A percentile compares a stretch with the other conserved stretches of the same genome.
phyloP scores from a whole-genome alignment of 1,140 invertebrate genomes.

The Ericerus pela region DNA sequence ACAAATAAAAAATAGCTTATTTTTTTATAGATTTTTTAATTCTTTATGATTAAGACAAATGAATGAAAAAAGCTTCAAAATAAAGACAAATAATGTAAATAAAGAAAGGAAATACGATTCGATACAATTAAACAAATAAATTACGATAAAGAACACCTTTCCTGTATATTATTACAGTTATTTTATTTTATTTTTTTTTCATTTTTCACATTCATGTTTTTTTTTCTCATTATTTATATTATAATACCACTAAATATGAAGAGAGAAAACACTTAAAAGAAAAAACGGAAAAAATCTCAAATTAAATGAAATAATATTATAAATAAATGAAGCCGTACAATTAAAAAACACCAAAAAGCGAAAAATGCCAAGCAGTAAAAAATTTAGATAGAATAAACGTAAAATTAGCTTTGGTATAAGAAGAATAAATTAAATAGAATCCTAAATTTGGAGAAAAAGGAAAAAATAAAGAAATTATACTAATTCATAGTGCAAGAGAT shows the following conservation, averaged over 20 bases:
- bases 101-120: constrained; percentile 5
- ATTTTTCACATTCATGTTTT: background rate
- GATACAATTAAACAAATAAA: background rate
- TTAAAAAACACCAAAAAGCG: too few relatives aligned
- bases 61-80: constrained; percentile 11
- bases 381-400: too few relatives aligned
- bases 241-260: background rate
- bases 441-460: too few relatives aligned
- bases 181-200: background rate
- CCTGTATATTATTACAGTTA: constrained; percentile 12
- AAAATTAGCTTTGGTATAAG: too few relatives aligned
- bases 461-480: background rate
- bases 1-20: background rate
- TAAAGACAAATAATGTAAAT: constrained; percentile 12
- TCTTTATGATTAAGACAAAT: constrained; percentile 1
- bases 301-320: background rate
- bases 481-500: too few relatives aligned
- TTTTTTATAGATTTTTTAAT: background rate
- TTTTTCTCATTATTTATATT: background rate
- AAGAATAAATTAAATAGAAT: too few relatives aligned
- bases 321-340: too few relatives aligned
- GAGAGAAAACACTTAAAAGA: background rate
- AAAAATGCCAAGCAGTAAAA: too few relatives aligned
- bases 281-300: background rate
- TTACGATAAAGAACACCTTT: constrained; percentile 4